Conservation (phyloP, 2,797 vertebrate genomes). For the Mionectes olivaceus region DNA sequence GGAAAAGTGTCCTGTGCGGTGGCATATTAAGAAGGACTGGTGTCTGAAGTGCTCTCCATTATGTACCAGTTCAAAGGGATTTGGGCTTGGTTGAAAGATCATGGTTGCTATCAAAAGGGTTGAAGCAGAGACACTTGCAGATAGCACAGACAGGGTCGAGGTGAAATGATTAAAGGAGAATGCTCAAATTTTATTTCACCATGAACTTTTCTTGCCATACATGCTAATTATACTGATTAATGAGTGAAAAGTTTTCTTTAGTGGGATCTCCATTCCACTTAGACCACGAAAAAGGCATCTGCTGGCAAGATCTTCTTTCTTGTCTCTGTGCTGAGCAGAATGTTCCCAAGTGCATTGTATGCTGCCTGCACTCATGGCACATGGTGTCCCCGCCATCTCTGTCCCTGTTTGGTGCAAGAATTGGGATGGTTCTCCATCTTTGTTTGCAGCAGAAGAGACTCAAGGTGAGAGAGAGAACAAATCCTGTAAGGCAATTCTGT, state of each 20-base stretch:
- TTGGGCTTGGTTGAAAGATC: not conserved
- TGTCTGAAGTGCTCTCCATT: not conserved
- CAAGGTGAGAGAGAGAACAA: constrained; percentile 81
- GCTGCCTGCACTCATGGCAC: fast-evolving
- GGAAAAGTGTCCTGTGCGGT: not conserved
- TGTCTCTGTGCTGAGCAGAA: not conserved
- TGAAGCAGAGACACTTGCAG: not conserved
- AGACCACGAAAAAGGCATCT: not conserved
- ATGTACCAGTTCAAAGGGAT: not conserved
- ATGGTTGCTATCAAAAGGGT: not conserved
- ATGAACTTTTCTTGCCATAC: not conserved
- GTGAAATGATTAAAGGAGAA: not conserved
- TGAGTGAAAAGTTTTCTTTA: not conserved
- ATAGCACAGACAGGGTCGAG: not conserved
- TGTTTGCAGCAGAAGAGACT: constrained; percentile 63
- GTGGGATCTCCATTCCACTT: not conserved
- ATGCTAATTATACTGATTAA: constrained; percentile 19
- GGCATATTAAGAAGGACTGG: not conserved
- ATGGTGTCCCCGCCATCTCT: not conserved
- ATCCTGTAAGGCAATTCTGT: constrained; percentile 78
- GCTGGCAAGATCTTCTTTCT: not conserved
- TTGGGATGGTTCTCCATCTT: constrained; percentile 43
- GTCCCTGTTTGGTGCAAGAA: not conserved
- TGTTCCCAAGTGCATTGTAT: not conserved
- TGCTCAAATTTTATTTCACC: not conserved